Base-by-base conservation (phyloP, 2,888 invertebrate genomes). In the Tetranychus truncatus region DNA sequence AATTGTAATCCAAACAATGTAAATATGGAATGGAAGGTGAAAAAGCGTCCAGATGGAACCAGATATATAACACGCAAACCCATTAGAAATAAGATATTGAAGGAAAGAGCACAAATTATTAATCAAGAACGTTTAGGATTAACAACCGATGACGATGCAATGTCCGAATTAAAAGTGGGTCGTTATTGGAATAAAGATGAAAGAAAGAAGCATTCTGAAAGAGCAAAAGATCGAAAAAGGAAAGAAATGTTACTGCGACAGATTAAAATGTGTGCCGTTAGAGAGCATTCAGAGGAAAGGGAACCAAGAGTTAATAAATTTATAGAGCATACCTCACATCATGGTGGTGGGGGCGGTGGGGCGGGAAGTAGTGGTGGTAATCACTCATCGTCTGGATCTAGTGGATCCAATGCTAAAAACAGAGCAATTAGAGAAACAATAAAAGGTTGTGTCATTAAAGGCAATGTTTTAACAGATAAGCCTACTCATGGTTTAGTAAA, bases 121-220 rank as follows among this genome's bases (percentile, higher is more conserved):
- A 86, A 85, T 46, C 87, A 88, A 79, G 88, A 90, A 80, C 84
- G 89, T 20, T 85, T 86, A 72, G 88, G 88, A 1, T 84, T 88
- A 75, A 88, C 88, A 0, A 89, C 89, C 0, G 90, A 91, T 81
- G 90, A 91, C 80, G 90, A 91, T 79, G 88, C 89, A 24, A 86
- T 88, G 82, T 89, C 89, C 18, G 90, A 90, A 81, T 84, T 90
- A 77, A 91, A 90, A 85, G 80, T 83, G 21, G 90, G 90, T 7
- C 86, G 89, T 46, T 91, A 89, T 81, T 90, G 90, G 89, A 87
- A 87, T 5, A 87, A 88, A 81, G 89, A 89, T 79, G 90, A 90
- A 78, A 86, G 89, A 3, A 89, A 89, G 80, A 84, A 87, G 71
- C 90, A 91, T 79, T 82, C 89, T 79, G 89, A 89, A 80, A 86